Conservation (phyloP, 2,888 invertebrate genomes). For the Ormyrus nitidulus region DNA sequence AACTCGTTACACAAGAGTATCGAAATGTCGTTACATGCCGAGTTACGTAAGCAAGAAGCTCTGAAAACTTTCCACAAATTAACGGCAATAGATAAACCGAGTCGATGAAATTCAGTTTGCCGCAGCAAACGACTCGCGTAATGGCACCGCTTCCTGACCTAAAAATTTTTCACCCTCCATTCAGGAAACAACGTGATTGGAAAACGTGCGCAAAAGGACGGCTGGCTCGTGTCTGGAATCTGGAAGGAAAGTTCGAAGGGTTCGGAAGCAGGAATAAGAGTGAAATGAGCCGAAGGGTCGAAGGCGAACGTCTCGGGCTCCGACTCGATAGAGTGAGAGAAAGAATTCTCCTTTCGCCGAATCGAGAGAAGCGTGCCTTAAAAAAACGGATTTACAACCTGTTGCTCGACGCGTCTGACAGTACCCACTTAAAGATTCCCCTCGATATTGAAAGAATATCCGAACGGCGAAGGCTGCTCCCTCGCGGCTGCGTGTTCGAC, state of each 20-base stretch:
- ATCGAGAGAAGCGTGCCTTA: constrained; percentile 66
- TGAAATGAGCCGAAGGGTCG: constrained; percentile 57
- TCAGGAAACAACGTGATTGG: constrained; percentile 69
- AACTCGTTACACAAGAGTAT: neutral
- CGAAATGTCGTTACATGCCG: neutral
- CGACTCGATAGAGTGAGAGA: constrained; percentile 39
- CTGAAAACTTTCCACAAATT: no score
- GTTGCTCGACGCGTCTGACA: constrained; percentile 67
- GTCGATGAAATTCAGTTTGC: constrained; percentile 47
- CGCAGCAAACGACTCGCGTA: constrained; percentile 48
- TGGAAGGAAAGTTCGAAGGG: constrained; percentile 43
- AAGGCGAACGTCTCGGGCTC: constrained; percentile 41
- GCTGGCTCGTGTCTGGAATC: constrained; percentile 67
- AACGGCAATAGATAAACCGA: neutral
- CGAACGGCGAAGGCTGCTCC: constrained; percentile 61
- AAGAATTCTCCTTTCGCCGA: constrained; percentile 54
- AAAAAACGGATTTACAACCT: constrained; percentile 74
- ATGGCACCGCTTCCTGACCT: constrained; percentile 49
- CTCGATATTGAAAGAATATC: constrained; percentile 76
- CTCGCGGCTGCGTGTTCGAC: constrained; percentile 61
- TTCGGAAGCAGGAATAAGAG: constrained; percentile 51
- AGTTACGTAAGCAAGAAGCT: constrained; percentile 3
- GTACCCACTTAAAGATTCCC: constrained; percentile 75
- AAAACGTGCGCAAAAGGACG: constrained; percentile 70
- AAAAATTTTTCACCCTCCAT: constrained; percentile 7